Evolutionary conservation across 2,888 invertebrate species (phyloP), one percentile per base, ranked within the genome.

Genomic region (Hydrotaea diabolus): DNA sequence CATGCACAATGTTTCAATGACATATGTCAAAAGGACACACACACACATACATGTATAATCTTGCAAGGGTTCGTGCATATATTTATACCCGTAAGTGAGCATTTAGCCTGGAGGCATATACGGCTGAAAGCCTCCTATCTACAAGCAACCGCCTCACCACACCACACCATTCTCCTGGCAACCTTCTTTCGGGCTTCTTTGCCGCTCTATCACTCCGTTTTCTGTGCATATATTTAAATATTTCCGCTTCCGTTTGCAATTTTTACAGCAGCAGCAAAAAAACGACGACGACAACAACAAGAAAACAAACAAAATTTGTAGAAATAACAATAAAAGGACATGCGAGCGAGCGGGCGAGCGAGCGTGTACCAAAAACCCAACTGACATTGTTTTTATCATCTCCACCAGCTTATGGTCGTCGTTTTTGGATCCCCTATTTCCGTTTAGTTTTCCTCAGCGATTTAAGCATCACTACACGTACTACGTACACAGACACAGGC

Each of bases 211-310:
- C n/a, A n/a, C 55, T 59, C 71, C 26, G 19, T 26, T 69, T 26
- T 46, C 71, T 85, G 79, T 36, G 69, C 77, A 39, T 77, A 82
- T 71, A 46, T 85, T 82, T 79, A 82, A 82, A 82, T 85, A 80
- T 77, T 84, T 86, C 86, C 86, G 86, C 57, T 86, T 86, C 86
- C 86, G 82, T 83, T 85, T 80, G 73, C 78, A 83, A 85, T 84
- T 82, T 84, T 84, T 82, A 85, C 73, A 76, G 49, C 46, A 55
- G 31, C 75, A 49, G 64, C n/a, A 77, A n/a, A n/a, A n/a, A n/a
- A n/a, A n/a, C n/a, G n/a, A n/a, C n/a, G n/a, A n/a, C n/a, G n/a
- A 21, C 5, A 80, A 66, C 21, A 73, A 59, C 0, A 80, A 57
- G 15, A 64, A 73, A 49, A 39, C 49, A 73, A 57, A 79, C 59